Percentiles rank a stretch among this genome's conserved stretches.
Conservation (phyloP, 1,140 invertebrate genomes). For the Vollenhovia emeryi region DNA sequence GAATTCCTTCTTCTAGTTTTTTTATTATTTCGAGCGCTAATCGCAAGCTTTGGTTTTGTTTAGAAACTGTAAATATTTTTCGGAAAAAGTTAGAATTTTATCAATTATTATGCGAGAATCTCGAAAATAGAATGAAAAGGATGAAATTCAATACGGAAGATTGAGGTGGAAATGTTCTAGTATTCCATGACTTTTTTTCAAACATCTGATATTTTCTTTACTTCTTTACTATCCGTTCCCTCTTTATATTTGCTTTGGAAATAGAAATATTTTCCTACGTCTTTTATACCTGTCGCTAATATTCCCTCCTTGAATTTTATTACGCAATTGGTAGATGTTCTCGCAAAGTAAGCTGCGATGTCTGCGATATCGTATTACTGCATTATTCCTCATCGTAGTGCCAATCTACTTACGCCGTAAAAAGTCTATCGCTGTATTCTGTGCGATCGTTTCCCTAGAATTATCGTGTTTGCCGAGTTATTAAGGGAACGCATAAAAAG, state of each 20-base stretch:
- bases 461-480: not conserved
- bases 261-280: not conserved
- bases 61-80: not conserved
- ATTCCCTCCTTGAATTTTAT: not conserved
- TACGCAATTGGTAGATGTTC: not conserved
- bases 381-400: not conserved
- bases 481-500: not conserved
- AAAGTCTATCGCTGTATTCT: slow-evolving; percentile 6
- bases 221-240: not conserved
- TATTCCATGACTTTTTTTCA: not conserved
- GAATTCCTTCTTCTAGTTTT: not conserved
- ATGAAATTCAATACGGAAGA: not conserved
- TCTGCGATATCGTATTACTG: not conserved
- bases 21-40: not conserved
- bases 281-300: slow-evolving; percentile 3
- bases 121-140: not conserved
- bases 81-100: not conserved
- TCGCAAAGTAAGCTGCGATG: not conserved
- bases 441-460: not conserved
- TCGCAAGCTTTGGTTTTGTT: not conserved
- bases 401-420: slow-evolving; percentile 14
- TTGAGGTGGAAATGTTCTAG: not conserved
- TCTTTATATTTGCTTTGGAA: not conserved
- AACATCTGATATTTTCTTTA: not conserved
- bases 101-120: not conserved